Evolutionary conservation across 2,113 vertebrate genomes (phyloP), one percentile per base, ranked within the genome.

Genomic region (Oostethus manadensis): DNA sequence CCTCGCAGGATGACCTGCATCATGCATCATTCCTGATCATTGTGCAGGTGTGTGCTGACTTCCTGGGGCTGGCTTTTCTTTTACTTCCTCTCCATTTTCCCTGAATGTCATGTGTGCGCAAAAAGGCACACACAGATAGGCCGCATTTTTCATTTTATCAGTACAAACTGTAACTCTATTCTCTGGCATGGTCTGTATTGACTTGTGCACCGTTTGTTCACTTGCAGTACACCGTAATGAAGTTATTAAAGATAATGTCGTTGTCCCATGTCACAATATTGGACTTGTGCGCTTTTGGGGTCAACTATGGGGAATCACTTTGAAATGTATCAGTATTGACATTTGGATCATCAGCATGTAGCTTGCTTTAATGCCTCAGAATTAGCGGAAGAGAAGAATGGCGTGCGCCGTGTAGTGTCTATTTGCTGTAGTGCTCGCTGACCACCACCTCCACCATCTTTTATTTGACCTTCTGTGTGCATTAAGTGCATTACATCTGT

Each of bases 161-260:
- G 71, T 65, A 70, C 66, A 59, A 78, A 83, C 55, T 76, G 71
- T 77, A 79, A 86, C 83, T 80, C 76, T 78, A 71, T 84, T 83
- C 74, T 78, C 74, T 21, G n/a, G 51, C 58, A 44, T 51, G 6
- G 61, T 15, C 13, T n/a, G 73, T 88, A 90, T 91, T 84, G 88
- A 91, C 86, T 77, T 63, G 56, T 84, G 79, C 71, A 61, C 72
- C 65, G 80, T 83, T 42, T n/a, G 76, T 85, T 89, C 83, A 89
- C 84, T 88, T 80, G 67, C 70, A 77, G 69, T 71, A 65, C 80
- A 80, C 74, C 76, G 71, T 89, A 84, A 90, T 90, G 86, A 82
- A 85, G 84, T 90, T 90, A 90, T 88, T 90, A 89, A 86, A 86
- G 86, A 88, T 89, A 87, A 89, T 86, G 85, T 70, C 86, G 88